Conservation (phyloP, 2,797 vertebrate species). For the Muraenolepis orangiensis region DNA sequence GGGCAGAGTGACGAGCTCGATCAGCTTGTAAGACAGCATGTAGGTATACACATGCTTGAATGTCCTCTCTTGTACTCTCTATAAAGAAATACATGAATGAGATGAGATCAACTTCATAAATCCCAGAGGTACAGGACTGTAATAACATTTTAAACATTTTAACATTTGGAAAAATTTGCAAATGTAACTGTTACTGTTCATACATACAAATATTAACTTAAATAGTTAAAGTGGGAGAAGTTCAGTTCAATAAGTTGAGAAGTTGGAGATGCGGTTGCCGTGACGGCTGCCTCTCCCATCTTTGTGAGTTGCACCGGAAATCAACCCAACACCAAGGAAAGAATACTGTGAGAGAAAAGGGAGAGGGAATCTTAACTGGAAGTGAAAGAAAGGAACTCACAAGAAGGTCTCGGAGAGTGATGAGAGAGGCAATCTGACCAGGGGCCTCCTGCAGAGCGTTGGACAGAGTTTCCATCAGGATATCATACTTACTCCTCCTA, state of each 20-base stretch:
- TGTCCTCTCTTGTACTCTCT: slow-evolving; percentile 79
- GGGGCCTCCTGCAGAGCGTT: slow-evolving; percentile 73
- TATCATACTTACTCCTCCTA: slow-evolving; percentile 91
- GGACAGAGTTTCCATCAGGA: slow-evolving; percentile 88
- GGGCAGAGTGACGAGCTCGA: slow-evolving; percentile 74
- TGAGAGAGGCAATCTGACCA: slow-evolving; percentile 73
- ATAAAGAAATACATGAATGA: slow-evolving; percentile 10
- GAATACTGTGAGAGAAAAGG: background rate
- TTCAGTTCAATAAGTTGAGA: background rate
- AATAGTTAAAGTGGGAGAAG: background rate
- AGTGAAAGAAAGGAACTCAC: slow-evolving; percentile 66
- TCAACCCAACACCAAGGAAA: background rate
- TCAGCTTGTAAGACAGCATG: slow-evolving; percentile 83
- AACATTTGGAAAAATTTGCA: too few relatives aligned
- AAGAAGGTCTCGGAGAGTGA: slow-evolving; percentile 78
- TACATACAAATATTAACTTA: background rate
- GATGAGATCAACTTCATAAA: background rate
- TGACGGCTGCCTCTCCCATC: background rate
- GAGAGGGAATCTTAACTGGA: background rate
- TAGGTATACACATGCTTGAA: slow-evolving; percentile 85
- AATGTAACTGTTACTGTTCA: background rate
- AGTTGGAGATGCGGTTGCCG: background rate
- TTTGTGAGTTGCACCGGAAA: background rate
- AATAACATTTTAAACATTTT: background rate
- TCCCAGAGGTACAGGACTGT: background rate